Percentiles rank a stretch among this genome's conserved stretches.
Conservation (phyloP, 2,113 vertebrate species). For the Scolopax mira region DNA sequence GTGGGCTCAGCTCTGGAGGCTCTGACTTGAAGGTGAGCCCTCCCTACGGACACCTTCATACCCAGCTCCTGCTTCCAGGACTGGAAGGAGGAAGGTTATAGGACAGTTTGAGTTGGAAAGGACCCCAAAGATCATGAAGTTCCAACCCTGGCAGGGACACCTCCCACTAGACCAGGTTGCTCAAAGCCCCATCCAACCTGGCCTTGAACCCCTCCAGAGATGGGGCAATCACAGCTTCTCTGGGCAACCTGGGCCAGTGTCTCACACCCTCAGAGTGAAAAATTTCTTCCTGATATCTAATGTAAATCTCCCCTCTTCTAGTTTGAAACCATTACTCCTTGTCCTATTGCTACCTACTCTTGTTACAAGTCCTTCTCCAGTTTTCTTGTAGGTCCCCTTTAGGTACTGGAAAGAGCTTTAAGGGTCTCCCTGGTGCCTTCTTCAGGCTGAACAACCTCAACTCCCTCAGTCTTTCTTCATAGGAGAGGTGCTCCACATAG, state of each 20-base stretch:
- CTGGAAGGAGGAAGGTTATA: not conserved
- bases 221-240: not conserved
- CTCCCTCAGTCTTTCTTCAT: not conserved
- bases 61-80: not conserved
- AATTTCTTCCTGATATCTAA: not conserved
- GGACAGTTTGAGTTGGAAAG: not conserved
- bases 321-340: not conserved
- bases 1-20: not conserved
- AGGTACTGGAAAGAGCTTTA: not conserved
- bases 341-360: not conserved
- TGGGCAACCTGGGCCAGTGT: not conserved
- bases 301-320: not conserved
- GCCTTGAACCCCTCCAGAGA: not conserved
- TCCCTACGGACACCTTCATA: accelerated
- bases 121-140: not conserved
- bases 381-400: not conserved
- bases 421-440: not conserved
- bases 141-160: not conserved
- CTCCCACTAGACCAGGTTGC: not conserved
- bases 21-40: accelerated
- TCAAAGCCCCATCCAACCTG: not conserved
- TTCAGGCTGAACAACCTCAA: not conserved
- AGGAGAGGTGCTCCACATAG: not conserved
- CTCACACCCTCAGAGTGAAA: not conserved
- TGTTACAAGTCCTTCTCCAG: not conserved